Evolutionary conservation across 2,888 invertebrate species (phyloP).

Genomic region (Eilema sororculum): DNA sequence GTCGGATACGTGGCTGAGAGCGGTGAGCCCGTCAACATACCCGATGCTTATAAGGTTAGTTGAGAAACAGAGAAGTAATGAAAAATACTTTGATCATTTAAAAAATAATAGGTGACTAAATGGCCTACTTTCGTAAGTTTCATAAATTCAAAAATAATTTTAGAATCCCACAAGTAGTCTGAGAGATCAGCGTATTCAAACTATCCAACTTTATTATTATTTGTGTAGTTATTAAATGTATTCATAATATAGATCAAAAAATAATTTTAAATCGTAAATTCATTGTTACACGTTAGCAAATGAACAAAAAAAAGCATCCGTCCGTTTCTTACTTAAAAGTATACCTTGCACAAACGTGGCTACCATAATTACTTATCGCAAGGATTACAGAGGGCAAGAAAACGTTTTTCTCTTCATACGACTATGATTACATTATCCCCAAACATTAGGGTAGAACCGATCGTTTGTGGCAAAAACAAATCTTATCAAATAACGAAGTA

Average conservation of each 20-base stretch:
- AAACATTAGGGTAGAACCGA: neutral
- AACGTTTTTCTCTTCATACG: neutral
- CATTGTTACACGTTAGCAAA: neutral
- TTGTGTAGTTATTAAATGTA: too few relatives aligned
- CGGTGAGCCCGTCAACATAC: conserved; percentile 97
- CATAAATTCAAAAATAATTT: too few relatives aligned
- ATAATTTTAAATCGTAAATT: neutral
- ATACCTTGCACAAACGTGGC: neutral
- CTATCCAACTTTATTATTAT: too few relatives aligned
- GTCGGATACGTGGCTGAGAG: conserved; percentile 97
- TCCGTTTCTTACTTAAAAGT: neutral
- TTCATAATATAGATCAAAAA: too few relatives aligned
- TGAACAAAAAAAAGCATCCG: neutral
- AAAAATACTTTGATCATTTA: neutral
- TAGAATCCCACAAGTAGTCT: too few relatives aligned
- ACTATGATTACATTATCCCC: neutral
- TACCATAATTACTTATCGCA: neutral
- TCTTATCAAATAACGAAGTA: conserved; percentile 27
- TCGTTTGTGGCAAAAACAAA: conserved; percentile 21
- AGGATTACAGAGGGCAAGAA: neutral
- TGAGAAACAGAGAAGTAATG: neutral
- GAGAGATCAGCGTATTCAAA: too few relatives aligned
- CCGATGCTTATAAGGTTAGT: conserved; percentile 96
- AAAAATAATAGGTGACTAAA: neutral
- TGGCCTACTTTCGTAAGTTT: too few relatives aligned